These are phyloP conservation scores for Spinibarbus caldwelli DNA, from an alignment of 2,797 vertebrate genomes.

Conservation along the genomic window DNA sequence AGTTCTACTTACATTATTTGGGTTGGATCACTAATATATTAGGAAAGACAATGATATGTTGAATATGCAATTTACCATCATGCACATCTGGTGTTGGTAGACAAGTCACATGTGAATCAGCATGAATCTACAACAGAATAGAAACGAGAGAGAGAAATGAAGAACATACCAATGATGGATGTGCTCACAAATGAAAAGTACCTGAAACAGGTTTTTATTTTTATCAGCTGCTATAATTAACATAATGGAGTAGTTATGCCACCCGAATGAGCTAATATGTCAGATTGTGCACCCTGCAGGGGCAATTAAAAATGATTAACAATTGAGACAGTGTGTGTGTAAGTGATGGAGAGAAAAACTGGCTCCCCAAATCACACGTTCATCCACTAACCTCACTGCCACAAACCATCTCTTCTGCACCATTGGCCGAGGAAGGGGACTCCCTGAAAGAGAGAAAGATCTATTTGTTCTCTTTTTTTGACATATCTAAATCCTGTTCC, in stretches of 20 bases:
- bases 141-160: background rate
- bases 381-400: constrained; percentile 54
- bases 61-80: constrained; percentile 34
- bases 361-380: background rate
- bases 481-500: constrained; percentile 49
- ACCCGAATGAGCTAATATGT: constrained; percentile 55
- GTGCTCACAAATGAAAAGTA: constrained; percentile 42
- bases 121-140: constrained; percentile 45
- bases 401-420: constrained; percentile 56
- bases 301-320: constrained; percentile 53
- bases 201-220: constrained; percentile 43
- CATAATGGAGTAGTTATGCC: constrained; percentile 58
- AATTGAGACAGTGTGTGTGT: constrained; percentile 37
- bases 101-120: constrained; percentile 43
- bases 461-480: constrained; percentile 67
- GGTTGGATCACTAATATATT: background rate
- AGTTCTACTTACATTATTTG: background rate
- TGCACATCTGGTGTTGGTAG: constrained; percentile 18
- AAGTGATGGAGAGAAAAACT: constrained; percentile 28
- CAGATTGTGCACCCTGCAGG: constrained; percentile 57
- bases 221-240: constrained; percentile 59
- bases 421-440: constrained; percentile 36
- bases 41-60: constrained; percentile 1
- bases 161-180: constrained; percentile 35
- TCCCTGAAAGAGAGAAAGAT: constrained; percentile 59